Percentiles rank a stretch among this genome's conserved stretches.
Evolutionary conservation across 2,113 vertebrate species (phyloP).

Genomic region (Beaufortia kweichowensis): DNA sequence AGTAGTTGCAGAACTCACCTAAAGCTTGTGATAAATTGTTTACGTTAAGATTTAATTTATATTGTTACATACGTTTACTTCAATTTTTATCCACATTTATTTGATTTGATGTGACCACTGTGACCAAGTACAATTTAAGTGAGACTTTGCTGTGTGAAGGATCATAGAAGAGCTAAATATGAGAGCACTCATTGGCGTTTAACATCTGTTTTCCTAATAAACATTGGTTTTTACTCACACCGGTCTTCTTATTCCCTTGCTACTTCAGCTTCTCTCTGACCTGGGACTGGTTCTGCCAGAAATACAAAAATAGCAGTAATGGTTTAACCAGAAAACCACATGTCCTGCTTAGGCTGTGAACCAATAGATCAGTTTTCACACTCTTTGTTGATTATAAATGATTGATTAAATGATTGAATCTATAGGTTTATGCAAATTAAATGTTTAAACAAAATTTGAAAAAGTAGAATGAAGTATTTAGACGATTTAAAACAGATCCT

Average conservation of each 20-base stretch:
- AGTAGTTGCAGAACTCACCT: too few relatives aligned
- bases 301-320: constrained; percentile 37
- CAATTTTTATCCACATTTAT: too few relatives aligned
- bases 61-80: too few relatives aligned
- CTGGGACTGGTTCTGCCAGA: neutral
- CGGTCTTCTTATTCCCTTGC: neutral
- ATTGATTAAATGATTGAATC: neutral
- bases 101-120: neutral
- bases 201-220: constrained; percentile 47
- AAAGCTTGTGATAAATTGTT: too few relatives aligned
- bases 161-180: neutral
- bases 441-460: too few relatives aligned
- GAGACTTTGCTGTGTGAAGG: neutral
- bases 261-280: constrained; percentile 22
- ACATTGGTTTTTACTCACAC: constrained; percentile 5
- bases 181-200: constrained; percentile 1
- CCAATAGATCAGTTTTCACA: neutral
- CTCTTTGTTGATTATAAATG: neutral
- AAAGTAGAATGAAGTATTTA: too few relatives aligned
- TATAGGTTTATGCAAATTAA: neutral
- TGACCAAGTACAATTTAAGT: neutral
- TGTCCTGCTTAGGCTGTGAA: neutral
- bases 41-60: too few relatives aligned
- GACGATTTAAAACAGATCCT: too few relatives aligned
- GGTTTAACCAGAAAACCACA: constrained; percentile 6